phyloP scores from a whole-genome alignment of 1,140 invertebrate species.

The Drosophila watanabei region DNA sequence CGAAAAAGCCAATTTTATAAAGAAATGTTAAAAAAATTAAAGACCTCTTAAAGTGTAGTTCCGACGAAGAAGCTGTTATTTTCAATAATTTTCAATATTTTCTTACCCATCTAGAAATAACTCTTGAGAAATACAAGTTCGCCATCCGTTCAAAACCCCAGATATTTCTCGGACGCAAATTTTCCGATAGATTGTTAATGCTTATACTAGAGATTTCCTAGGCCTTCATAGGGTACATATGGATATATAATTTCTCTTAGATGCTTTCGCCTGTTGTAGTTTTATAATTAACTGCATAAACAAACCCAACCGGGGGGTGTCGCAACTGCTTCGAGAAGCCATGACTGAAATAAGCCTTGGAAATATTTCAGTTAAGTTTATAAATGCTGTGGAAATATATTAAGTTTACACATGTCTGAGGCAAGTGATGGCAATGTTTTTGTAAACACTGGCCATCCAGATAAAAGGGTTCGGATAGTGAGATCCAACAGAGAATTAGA shows the following conservation, averaged over 20 bases:
- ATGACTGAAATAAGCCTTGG: neutral
- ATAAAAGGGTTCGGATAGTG: too few species aligned
- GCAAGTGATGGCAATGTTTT: too few species aligned
- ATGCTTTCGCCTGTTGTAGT: neutral
- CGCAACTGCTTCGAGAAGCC: neutral
- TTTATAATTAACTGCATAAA: constrained; percentile 1
- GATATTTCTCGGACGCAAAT: neutral
- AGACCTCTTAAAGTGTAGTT: neutral
- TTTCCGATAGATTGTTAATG: neutral
- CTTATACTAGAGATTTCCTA: neutral
- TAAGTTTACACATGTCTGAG: neutral
- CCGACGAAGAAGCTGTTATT: neutral
- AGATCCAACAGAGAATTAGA: too few species aligned
- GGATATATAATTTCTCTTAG: neutral
- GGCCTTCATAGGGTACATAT: neutral
- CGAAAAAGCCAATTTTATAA: too few species aligned
- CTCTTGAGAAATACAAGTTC: neutral
- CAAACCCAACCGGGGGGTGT: neutral
- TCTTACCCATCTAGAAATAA: neutral
- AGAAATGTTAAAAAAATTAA: too few species aligned
- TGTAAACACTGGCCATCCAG: too few species aligned
- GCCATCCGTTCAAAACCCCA: neutral
- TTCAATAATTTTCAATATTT: neutral
- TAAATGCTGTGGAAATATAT: neutral
- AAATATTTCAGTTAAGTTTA: too few species aligned